A percentile compares a stretch with the other conserved stretches of the same genome.
Conservation (phyloP, 2,888 invertebrate species). For the Leptinotarsa juncta region DNA sequence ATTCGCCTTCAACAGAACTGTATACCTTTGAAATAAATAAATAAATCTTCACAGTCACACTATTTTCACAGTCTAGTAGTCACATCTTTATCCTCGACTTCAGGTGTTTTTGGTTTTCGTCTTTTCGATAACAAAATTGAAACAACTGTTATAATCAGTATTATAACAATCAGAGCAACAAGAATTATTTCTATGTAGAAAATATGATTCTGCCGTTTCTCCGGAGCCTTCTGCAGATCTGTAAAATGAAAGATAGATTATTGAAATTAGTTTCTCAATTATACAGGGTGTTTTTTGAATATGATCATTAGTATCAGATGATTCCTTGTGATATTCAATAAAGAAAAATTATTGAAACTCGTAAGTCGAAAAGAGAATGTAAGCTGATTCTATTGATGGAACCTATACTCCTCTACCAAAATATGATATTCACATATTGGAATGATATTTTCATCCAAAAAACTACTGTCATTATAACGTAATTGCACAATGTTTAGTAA, state of each 20-base stretch:
- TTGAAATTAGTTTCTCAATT: too few species aligned
- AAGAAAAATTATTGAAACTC: too few species aligned
- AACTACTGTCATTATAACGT: too few species aligned
- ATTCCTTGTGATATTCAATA: too few species aligned
- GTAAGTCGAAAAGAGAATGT: too few species aligned
- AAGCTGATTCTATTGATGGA: too few species aligned
- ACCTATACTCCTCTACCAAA: too few species aligned
- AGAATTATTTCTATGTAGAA: slow-evolving; percentile 5
- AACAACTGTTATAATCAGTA: neutral
- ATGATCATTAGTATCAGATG: too few species aligned
- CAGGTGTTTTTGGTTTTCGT: neutral
- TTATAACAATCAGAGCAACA: neutral
- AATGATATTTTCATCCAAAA: too few species aligned
- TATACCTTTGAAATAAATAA: neutral
- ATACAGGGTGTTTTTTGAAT: too few species aligned
- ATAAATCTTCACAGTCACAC: neutral
- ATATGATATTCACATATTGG: too few species aligned
- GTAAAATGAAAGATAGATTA: neutral
- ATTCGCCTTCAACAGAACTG: neutral
- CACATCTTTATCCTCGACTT: neutral
- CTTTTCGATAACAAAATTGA: neutral
- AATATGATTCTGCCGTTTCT: neutral
- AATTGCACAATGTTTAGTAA: too few species aligned
- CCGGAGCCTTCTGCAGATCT: neutral
- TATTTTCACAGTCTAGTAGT: neutral